Percentiles rank a stretch among this genome's conserved stretches.
phyloP scores from a whole-genome alignment of 1,140 invertebrate genomes.

The Philotrypesis tridentata region DNA sequence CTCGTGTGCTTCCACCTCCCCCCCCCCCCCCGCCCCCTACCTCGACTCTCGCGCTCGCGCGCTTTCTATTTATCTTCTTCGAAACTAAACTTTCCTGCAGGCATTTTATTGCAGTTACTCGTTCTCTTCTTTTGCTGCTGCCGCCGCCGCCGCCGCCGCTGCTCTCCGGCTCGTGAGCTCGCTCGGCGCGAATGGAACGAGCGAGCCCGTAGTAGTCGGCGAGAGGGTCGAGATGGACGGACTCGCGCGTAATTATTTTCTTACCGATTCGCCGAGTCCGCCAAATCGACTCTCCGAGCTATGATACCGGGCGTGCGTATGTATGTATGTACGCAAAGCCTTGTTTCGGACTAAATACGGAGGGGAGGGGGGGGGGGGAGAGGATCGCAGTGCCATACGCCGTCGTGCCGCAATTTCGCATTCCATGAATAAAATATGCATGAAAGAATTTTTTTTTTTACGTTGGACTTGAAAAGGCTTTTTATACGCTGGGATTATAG shows the following conservation, averaged over 20 bases:
- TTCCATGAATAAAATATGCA: conserved; percentile 34
- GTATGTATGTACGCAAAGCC: no score
- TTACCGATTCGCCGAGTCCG: no score
- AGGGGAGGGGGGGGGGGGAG: no score
- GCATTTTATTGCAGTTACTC: conserved; percentile 35
- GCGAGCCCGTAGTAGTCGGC: no score
- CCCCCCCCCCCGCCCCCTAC: no score
- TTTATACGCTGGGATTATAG: conserved; percentile 10
- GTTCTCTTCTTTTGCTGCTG: no score
- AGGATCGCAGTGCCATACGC: no score
- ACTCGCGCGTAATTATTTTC: not conserved
- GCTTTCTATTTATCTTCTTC: conserved; percentile 45
- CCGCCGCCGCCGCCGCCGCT: not conserved
- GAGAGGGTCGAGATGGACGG: not conserved
- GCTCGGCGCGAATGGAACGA: no score
- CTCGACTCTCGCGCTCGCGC: no score
- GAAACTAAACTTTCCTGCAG: conserved; percentile 27
- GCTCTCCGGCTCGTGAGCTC: not conserved
- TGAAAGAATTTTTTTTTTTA: conserved; percentile 39
- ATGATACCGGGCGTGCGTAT: no score
- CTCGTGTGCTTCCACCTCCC: not conserved
- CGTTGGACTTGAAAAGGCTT: conserved; percentile 9
- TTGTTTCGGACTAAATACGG: no score
- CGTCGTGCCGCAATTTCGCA: not conserved
- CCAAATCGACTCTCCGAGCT: no score